A percentile compares a stretch with the other conserved stretches of the same genome.
Evolutionary conservation across 2,888 invertebrate genomes (phyloP).

Genomic region (Ceramica pisi): DNA sequence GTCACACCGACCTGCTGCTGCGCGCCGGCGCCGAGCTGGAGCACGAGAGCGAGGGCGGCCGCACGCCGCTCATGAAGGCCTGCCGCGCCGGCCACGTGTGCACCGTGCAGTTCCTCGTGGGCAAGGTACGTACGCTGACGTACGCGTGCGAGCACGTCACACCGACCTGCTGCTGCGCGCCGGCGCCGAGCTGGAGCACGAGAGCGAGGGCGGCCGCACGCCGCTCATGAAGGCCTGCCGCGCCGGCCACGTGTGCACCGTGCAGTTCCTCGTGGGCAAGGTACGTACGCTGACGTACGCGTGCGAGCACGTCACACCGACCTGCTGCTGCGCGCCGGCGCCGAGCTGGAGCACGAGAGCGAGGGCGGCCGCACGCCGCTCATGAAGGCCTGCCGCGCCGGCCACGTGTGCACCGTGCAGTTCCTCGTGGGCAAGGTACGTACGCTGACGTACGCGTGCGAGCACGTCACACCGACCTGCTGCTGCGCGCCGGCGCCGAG

Average conservation of each 20-base stretch:
- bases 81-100: constrained; percentile 98
- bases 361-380: constrained; percentile 99
- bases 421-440: constrained; percentile 97
- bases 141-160: constrained; percentile 99
- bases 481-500: constrained; percentile 97
- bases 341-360: constrained; percentile 98
- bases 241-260: constrained; percentile 98
- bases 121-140: constrained; percentile 97
- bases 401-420: constrained; percentile 98
- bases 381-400: constrained; percentile 99
- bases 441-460: constrained; percentile 99
- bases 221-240: constrained; percentile 99
- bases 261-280: constrained; percentile 98
- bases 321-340: constrained; percentile 96
- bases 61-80: constrained; percentile 99
- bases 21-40: constrained; percentile 98
- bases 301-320: constrained; percentile 99
- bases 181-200: constrained; percentile 98
- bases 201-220: constrained; percentile 99
- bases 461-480: constrained; percentile 99
- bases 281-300: constrained; percentile 99
- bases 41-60: constrained; percentile 98
- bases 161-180: constrained; percentile 97
- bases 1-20: constrained; percentile 98
- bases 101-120: constrained; percentile 98